Percentiles rank a stretch among this genome's conserved stretches.
Evolutionary conservation across 2,113 vertebrate genomes (phyloP).

Genomic region (Pleuronectes platessa): DNA sequence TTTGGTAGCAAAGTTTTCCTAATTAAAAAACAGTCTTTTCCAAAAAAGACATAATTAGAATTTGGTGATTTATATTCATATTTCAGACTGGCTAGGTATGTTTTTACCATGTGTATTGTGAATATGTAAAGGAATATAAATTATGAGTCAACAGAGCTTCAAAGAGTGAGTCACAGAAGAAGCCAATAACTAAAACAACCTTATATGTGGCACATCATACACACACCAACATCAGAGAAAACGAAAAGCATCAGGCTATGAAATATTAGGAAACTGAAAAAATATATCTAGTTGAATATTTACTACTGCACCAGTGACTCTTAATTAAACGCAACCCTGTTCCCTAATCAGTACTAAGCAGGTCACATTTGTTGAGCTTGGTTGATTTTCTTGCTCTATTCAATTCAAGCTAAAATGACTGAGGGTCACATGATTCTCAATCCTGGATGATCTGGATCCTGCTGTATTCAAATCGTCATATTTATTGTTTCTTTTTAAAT

Average conservation of each 20-base stretch:
- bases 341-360: background rate
- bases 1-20: no score
- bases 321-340: background rate
- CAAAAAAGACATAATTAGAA: background rate
- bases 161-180: no score
- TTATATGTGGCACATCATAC: background rate
- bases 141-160: no score
- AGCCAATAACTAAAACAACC: background rate
- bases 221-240: background rate
- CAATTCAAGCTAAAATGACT: background rate
- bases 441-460: no score
- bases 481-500: background rate
- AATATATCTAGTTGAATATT: background rate
- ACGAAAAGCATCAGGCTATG: background rate
- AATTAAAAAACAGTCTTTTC: no score
- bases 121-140: no score
- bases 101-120: no score
- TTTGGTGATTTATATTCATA: background rate
- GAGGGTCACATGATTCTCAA: background rate
- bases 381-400: background rate
- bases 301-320: background rate
- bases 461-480: background rate
- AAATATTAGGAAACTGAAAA: background rate
- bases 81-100: no score
- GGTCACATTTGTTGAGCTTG: no score